phyloP scores from a whole-genome alignment of 2,888 invertebrate species.

The Ornithoptera priamus region DNA sequence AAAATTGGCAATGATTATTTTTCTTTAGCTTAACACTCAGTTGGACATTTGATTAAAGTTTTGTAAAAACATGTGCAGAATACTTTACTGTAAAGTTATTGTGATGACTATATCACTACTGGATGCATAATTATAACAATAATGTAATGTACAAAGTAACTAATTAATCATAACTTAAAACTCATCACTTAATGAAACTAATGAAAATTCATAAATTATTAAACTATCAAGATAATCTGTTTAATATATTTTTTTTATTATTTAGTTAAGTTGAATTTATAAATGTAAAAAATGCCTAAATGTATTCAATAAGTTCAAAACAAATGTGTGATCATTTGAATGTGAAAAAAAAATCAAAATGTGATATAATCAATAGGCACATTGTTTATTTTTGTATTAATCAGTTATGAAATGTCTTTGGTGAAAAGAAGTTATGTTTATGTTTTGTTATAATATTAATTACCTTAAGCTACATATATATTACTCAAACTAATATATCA shows the following conservation, averaged over 20 bases:
- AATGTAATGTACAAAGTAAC: conserved; percentile 25
- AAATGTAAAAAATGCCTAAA: background rate
- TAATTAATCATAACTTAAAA: conserved; percentile 16
- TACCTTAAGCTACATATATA: conserved; percentile 54
- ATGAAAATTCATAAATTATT: conserved; percentile 16
- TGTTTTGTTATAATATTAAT: conserved; percentile 23
- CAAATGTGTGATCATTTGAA: background rate
- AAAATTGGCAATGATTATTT: conserved; percentile 58
- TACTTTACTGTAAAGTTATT: conserved; percentile 12
- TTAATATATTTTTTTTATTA: background rate
- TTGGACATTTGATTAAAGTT: conserved; percentile 38
- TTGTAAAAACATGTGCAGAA: conserved; percentile 35
- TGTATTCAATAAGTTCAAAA: background rate
- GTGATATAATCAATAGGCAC: background rate
- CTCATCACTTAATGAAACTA: conserved; percentile 1
- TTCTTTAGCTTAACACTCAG: conserved; percentile 57
- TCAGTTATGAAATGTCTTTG: conserved; percentile 55
- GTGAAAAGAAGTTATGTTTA: conserved; percentile 51
- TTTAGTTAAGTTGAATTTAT: background rate
- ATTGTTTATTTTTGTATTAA: background rate
- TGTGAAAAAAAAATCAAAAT: background rate
- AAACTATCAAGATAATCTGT: conserved; percentile 9
- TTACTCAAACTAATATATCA: conserved; percentile 53
- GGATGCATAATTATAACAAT: conserved; percentile 19
- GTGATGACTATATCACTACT: conserved; percentile 28